Evolutionary conservation across 1,140 invertebrate species (phyloP).

Genomic region (Meloidogyne chitwoodi): DNA sequence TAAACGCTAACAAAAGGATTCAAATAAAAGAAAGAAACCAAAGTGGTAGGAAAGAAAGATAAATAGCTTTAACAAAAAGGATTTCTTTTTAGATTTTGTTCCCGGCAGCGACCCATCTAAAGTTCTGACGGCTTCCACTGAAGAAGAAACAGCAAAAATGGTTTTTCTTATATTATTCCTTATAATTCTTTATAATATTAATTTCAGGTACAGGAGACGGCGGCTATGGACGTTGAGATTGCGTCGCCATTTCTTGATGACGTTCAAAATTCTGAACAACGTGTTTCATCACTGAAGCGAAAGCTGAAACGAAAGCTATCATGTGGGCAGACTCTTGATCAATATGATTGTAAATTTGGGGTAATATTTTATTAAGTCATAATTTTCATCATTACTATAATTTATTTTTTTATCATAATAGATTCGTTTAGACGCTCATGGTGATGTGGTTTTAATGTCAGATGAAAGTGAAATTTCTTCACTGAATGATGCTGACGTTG

Average conservation of each 20-base stretch:
- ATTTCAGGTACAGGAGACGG: conserved; percentile 22
- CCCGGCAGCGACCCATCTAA: neutral
- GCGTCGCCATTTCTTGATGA: conserved; percentile 1
- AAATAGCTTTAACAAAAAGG: too few species aligned
- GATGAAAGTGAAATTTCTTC: conserved; percentile 58
- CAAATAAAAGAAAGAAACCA: conserved; percentile 16
- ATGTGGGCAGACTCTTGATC: conserved; percentile 35
- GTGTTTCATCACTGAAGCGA: conserved; percentile 11
- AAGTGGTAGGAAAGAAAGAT: neutral
- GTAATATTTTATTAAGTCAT: neutral
- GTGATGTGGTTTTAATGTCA: conserved; percentile 50
- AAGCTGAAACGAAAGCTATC: conserved; percentile 45
- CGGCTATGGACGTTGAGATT: neutral
- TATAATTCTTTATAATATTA: neutral
- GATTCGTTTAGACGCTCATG: conserved; percentile 46
- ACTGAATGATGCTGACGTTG: conserved; percentile 45
- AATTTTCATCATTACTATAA: neutral
- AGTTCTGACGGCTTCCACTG: neutral
- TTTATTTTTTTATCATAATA: neutral
- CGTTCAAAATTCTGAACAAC: neutral
- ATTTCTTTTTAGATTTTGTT: too few species aligned
- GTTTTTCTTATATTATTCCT: neutral
- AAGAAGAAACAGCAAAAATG: neutral
- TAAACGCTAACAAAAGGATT: conserved; percentile 50
- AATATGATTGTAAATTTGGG: conserved; percentile 52